These are phyloP conservation scores for Typhlichthys subterraneus DNA, from an alignment of 2,797 vertebrate species.

Conservation along the genomic window DNA sequence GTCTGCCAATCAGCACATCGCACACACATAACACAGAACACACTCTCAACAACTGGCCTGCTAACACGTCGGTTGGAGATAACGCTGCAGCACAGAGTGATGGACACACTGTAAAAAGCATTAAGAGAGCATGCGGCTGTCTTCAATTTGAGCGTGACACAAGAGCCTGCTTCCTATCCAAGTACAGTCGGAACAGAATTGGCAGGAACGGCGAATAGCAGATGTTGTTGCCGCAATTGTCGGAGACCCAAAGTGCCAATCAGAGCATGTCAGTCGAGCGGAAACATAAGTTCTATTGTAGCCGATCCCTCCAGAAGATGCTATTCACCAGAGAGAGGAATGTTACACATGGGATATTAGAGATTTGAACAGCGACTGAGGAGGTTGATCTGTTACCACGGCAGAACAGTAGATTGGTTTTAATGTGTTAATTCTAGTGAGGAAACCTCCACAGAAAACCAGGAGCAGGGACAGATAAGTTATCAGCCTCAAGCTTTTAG, in stretches of 20 bases:
- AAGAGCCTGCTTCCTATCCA: conserved; percentile 32
- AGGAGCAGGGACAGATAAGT: conserved; percentile 59
- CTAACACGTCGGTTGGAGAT: conserved; percentile 6
- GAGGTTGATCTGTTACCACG: conserved; percentile 1
- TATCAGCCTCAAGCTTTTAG: conserved; percentile 57
- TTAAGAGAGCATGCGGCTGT: conserved; percentile 46
- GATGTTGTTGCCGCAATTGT: conserved; percentile 29
- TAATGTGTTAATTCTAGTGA: conserved; percentile 34
- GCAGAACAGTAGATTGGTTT: no score
- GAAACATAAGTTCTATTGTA: conserved; percentile 3
- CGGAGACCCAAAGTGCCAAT: conserved; percentile 28
- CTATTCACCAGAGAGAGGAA: conserved; percentile 10
- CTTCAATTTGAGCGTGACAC: conserved; percentile 46
- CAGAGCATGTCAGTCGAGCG: conserved; percentile 1
- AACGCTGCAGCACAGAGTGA: conserved; percentile 21
- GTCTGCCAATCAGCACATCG: conserved; percentile 16
- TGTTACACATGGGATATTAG: not conserved
- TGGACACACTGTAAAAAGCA: conserved; percentile 26
- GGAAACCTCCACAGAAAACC: conserved; percentile 49
- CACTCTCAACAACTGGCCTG: conserved; percentile 8
- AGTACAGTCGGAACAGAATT: conserved; percentile 35
- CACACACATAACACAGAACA: conserved; percentile 16
- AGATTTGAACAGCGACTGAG: conserved; percentile 13
- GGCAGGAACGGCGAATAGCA: conserved; percentile 26
- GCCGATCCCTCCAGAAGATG: not conserved